A percentile compares a stretch with the other conserved stretches of the same genome.
These are phyloP conservation scores for Ifrita kowaldi DNA, from an alignment of 2,113 vertebrate species.

Conservation along the genomic window DNA sequence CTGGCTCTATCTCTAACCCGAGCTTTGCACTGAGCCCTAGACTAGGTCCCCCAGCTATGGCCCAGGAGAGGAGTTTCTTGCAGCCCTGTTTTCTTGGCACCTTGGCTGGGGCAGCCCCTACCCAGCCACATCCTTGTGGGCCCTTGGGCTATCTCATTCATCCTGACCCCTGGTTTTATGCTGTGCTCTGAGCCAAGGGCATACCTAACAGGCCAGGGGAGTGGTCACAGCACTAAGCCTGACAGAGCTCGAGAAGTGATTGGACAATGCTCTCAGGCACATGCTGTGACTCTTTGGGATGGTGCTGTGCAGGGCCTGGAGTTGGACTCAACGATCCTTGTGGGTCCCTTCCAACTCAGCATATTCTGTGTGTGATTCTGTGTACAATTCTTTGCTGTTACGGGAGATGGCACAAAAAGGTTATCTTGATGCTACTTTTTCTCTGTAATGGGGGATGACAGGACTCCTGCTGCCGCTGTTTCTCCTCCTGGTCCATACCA, in stretches of 20 bases:
- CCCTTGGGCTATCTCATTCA: not conserved
- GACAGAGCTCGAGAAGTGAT: too few species aligned
- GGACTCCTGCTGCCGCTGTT: not conserved
- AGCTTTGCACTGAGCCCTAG: not conserved
- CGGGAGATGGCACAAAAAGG: not conserved
- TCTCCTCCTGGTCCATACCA: not conserved
- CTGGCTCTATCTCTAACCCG: not conserved
- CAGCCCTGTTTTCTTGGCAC: not conserved
- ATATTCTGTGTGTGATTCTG: not conserved
- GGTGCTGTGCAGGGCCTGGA: not conserved
- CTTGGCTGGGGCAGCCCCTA: not conserved
- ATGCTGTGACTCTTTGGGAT: not conserved
- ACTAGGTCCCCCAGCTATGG: not conserved
- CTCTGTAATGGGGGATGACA: not conserved
- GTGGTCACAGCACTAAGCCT: not conserved
- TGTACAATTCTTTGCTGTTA: not conserved
- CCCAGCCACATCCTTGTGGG: not conserved
- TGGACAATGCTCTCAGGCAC: not conserved
- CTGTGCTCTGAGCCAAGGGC: not conserved
- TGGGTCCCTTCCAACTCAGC: not conserved
- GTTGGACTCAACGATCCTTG: fast-evolving
- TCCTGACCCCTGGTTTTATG: not conserved
- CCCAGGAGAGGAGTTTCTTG: not conserved
- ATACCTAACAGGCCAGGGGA: too few species aligned
- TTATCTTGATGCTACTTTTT: not conserved